A percentile compares a stretch with the other conserved stretches of the same genome.
phyloP scores from a whole-genome alignment of 2,113 vertebrate species.

The Candoia aspera region DNA sequence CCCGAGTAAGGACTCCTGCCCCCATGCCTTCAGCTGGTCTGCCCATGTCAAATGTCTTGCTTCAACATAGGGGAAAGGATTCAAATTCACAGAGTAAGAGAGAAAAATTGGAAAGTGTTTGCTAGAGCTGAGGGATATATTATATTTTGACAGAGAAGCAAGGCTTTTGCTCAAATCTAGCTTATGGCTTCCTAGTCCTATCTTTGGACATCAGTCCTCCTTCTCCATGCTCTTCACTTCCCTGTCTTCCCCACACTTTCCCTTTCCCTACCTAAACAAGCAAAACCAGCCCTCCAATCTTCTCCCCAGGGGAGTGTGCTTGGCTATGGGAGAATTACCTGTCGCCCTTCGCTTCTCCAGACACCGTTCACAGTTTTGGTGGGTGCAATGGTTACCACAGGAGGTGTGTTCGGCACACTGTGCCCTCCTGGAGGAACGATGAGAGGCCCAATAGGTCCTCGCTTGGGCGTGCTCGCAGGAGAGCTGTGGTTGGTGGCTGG shows the following conservation, averaged over 20 bases:
- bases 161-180: neutral
- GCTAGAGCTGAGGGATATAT: neutral
- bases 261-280: fast-evolving
- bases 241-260: neutral
- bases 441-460: constrained; percentile 92
- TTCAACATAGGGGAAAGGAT: too few species aligned
- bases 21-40: neutral
- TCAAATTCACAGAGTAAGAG: neutral
- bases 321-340: constrained; percentile 73
- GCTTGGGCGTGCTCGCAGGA: constrained; percentile 94
- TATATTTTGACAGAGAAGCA: neutral
- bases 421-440: constrained; percentile 90
- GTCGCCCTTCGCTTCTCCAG: constrained; percentile 93
- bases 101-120: neutral
- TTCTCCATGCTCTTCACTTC: neutral
- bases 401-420: constrained; percentile 95
- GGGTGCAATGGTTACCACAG: constrained; percentile 97
- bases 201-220: neutral
- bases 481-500: constrained; percentile 98
- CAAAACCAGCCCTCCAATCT: neutral
- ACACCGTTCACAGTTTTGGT: constrained; percentile 97
- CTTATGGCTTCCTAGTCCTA: neutral
- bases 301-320: fast-evolving
- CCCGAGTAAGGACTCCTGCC: neutral
- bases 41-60: neutral